These are phyloP conservation scores for Prionailurus bengalensis DNA, from an alignment of 2,113 vertebrate species.

Conservation along the genomic window DNA sequence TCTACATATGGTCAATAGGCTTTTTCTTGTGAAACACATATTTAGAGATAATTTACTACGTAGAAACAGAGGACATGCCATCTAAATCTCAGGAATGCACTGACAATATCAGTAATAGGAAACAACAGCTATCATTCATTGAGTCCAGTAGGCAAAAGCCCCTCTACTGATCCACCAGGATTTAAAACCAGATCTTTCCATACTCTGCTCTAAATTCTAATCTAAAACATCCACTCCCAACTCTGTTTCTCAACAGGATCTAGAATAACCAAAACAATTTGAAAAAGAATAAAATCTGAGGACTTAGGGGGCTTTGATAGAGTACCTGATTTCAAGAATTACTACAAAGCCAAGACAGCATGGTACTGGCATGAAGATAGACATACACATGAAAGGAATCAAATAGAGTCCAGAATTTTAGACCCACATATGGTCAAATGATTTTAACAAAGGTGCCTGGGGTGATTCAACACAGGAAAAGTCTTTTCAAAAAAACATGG, in stretches of 20 bases:
- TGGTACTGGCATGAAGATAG: background rate
- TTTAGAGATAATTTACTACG: background rate
- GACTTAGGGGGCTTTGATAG: background rate
- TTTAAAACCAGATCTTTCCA: background rate
- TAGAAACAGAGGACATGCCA: background rate
- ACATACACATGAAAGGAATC: background rate
- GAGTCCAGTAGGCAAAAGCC: background rate
- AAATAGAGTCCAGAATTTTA: background rate
- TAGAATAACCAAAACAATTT: background rate
- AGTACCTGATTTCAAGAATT: conserved; percentile 32
- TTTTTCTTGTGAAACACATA: background rate
- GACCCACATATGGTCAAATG: background rate
- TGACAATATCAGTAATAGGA: background rate
- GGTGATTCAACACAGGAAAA: background rate
- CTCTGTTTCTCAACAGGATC: background rate
- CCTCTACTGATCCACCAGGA: background rate
- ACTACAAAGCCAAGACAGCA: background rate
- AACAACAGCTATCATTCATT: background rate
- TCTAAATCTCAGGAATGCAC: background rate
- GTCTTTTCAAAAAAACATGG: background rate
- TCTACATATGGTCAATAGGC: background rate
- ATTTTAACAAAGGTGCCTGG: conserved; percentile 1
- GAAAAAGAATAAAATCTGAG: conserved; percentile 39
- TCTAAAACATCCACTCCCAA: background rate
- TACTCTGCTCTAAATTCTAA: background rate